Percentiles rank a stretch among this genome's conserved stretches.
These are phyloP conservation scores for Willowsia nigromaculata DNA, from an alignment of 2,888 invertebrate genomes.

Conservation along the genomic window DNA sequence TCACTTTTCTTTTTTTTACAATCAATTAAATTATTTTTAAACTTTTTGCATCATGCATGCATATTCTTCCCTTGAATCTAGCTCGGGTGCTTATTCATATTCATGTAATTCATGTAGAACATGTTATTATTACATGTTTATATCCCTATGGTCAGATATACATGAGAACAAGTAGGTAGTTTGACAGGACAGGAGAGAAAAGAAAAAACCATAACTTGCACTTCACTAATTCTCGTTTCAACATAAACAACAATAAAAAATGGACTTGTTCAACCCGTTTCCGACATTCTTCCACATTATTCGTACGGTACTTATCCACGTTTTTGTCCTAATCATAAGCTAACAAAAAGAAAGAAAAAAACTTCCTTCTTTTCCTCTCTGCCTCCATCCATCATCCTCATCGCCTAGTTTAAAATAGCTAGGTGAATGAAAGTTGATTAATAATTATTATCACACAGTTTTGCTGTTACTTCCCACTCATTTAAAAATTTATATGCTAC, in stretches of 20 bases:
- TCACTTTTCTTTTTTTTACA: not conserved
- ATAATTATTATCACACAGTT: not conserved
- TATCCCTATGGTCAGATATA: too few relatives aligned
- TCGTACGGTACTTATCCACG: not conserved
- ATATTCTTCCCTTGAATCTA: not conserved
- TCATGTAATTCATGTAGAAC: not conserved
- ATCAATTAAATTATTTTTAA: not conserved
- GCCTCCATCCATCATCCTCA: not conserved
- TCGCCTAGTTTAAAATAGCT: not conserved
- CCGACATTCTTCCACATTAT: conserved; percentile 35
- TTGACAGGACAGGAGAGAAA: not conserved
- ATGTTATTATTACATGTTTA: too few relatives aligned
- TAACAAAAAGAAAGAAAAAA: not conserved
- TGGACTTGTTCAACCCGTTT: conserved; percentile 64
- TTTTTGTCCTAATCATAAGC: not conserved
- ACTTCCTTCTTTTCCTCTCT: not conserved
- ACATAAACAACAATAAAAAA: not conserved
- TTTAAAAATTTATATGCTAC: too few relatives aligned
- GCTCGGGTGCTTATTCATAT: not conserved
- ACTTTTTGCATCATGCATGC: not conserved
- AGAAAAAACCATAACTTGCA: not conserved
- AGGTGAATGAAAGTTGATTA: not conserved
- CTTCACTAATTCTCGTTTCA: conserved; percentile 10
- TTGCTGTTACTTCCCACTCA: not conserved
- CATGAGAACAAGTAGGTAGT: too few relatives aligned